Base-by-base conservation (phyloP, 23 tunicate species). In the Styela plicata region DNA sequence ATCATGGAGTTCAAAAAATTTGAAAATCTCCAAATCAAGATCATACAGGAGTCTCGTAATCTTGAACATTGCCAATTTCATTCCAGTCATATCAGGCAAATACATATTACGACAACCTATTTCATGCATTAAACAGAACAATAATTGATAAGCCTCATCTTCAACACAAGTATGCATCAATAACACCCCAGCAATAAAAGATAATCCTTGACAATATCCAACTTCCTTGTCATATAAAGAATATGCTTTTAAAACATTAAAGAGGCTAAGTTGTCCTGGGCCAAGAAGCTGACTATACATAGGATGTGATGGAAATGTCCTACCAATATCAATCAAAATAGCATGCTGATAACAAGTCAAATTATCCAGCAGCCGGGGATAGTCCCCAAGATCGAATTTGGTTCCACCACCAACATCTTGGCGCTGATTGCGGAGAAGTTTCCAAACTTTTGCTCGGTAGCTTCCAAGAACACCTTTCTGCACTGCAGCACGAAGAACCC, bases 201-300 rank as follows among this genome's bases (percentile, higher is more conserved):
- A 89, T 28, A 94, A 81, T 1, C 98, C 98, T 69, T 94, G 98
- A 52, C 98, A 94, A 65, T 94, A 94, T 1, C 98, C 98, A 29
- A 94, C 98, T 16, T 94, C 94, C 1, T 69, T 33, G 70, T 94
- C 98, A 29, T 79, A 82, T 25, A 94, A 52, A 16, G 93, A 88
- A 64, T 94, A 94, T 24, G 94, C 98, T 85, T 94, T 94, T 0
- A 94, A 84, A 0, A 94, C 68, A 65, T 94, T 94, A 74, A 84
- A 94, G 22, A 94, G 85, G 24, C 83, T 87, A 27, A 87, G 62
- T 64, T 94, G 98, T 13, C 98, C 98, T 16, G 76, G 73, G 1
- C 85, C 89, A 3, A 94, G 82, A 35, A 78, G 85, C 82, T 94
- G 85, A 35, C 82, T 69, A 80, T 78, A 94, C 83, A 89, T 85